Percentiles rank a stretch among this genome's conserved stretches.
Evolutionary conservation across 1,140 invertebrate genomes (phyloP).

Genomic region (Drosophila tristis): DNA sequence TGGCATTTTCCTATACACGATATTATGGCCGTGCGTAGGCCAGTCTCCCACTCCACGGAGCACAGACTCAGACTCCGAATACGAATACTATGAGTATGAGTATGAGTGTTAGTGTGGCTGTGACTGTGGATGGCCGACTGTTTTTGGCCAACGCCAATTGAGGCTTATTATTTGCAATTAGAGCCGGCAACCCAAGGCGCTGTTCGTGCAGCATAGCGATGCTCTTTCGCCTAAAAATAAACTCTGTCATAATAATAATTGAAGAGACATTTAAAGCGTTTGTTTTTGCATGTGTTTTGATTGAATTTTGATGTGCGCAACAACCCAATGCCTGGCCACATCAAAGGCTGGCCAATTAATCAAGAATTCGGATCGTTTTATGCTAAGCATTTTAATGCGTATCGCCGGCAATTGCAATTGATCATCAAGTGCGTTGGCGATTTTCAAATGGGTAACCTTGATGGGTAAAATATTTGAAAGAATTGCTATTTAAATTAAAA

Average conservation of each 20-base stretch:
- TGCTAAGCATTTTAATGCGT: slow-evolving; percentile 38
- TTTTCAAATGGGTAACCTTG: background rate
- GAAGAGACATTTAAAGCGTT: slow-evolving; percentile 36
- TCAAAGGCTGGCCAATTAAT: slow-evolving; percentile 36
- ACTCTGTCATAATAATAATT: slow-evolving; percentile 49
- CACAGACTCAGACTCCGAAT: slow-evolving; percentile 5
- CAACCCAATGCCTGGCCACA: slow-evolving; percentile 41
- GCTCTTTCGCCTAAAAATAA: slow-evolving; percentile 53
- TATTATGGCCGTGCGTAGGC: slow-evolving; percentile 62
- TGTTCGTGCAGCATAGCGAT: slow-evolving; percentile 46
- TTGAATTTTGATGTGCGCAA: slow-evolving; percentile 72
- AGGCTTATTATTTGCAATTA: slow-evolving; percentile 76
- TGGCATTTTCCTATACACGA: slow-evolving; percentile 49
- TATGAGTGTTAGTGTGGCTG: background rate
- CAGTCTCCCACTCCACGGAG: slow-evolving; percentile 20
- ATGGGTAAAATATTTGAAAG: background rate
- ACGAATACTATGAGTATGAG: too few relatives aligned
- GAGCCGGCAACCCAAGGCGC: slow-evolving; percentile 59
- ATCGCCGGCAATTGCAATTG: slow-evolving; percentile 49
- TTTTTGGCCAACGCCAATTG: slow-evolving; percentile 67
- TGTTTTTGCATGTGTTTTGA: slow-evolving; percentile 43
- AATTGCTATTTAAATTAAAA: too few relatives aligned
- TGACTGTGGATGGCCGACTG: slow-evolving; percentile 20
- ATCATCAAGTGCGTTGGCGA: background rate
- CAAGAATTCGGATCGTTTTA: slow-evolving; percentile 23